phyloP scores from a whole-genome alignment of 1,140 invertebrate genomes.

The Probaryconus sp. region DNA sequence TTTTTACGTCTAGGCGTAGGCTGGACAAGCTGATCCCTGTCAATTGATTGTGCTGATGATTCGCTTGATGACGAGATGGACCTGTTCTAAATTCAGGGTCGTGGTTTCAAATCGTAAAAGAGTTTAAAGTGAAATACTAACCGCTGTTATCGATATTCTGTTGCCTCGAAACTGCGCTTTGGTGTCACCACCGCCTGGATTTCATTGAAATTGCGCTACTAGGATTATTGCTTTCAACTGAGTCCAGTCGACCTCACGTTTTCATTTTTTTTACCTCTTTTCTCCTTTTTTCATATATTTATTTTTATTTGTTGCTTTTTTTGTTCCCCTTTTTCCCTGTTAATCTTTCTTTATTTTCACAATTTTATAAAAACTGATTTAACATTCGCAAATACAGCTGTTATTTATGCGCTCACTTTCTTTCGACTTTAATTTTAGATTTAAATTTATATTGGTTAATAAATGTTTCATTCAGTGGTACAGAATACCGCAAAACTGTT shows the following conservation, averaged over 20 bases:
- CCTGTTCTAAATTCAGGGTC: conserved; percentile 31
- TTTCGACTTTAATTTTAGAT: conserved; percentile 8
- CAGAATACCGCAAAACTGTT: too few species aligned
- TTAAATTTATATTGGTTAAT: conserved; percentile 8
- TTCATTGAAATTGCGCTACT: conserved; percentile 34
- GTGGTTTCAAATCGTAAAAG: conserved; percentile 20
- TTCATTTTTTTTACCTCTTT: too few species aligned
- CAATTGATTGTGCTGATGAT: not conserved
- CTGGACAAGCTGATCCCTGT: too few species aligned
- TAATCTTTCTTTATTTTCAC: conserved; percentile 17
- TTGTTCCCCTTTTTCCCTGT: conserved; percentile 10
- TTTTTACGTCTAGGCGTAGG: too few species aligned
- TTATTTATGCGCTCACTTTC: conserved; percentile 15
- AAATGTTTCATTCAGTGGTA: conserved; percentile 9
- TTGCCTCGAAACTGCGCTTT: not conserved
- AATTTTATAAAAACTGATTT: conserved; percentile 37
- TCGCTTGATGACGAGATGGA: conserved; percentile 12
- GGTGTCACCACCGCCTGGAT: conserved; percentile 9
- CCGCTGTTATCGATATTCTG: conserved; percentile 34
- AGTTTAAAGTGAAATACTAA: conserved; percentile 40
- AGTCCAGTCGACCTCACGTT: too few species aligned
- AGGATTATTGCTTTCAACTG: conserved; percentile 22
- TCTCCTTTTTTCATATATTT: too few species aligned
- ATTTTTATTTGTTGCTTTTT: not conserved
- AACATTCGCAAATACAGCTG: conserved; percentile 15